phyloP scores from a whole-genome alignment of 2,113 vertebrate genomes.

The Speoplatyrhinus poulsoni region DNA sequence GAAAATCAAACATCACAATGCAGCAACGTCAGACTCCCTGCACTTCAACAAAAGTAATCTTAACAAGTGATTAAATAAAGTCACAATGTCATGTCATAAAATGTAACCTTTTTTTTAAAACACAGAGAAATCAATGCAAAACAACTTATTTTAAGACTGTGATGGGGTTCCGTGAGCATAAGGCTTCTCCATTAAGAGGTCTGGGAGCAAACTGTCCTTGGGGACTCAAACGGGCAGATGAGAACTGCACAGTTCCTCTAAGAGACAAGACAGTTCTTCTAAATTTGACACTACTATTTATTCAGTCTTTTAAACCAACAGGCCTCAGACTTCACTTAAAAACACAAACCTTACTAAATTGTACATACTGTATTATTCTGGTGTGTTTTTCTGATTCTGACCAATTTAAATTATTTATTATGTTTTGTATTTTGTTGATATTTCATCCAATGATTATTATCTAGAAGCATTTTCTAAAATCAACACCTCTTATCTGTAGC shows the following conservation, averaged over 20 bases:
- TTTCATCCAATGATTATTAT: background rate
- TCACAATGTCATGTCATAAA: no score
- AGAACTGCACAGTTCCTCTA: slow-evolving; percentile 34
- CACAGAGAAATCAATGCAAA: slow-evolving; percentile 3
- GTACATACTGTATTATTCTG: background rate
- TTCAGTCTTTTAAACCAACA: no score
- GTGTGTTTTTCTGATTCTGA: background rate
- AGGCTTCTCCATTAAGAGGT: slow-evolving; percentile 53
- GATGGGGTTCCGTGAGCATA: slow-evolving; percentile 33
- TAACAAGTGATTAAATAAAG: background rate
- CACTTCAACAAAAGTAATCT: background rate
- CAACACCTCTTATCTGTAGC: no score
- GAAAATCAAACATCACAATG: slow-evolving; percentile 7
- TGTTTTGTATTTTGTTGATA: background rate
- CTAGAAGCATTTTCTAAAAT: no score
- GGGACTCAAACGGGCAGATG: slow-evolving; percentile 36
- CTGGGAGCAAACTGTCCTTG: slow-evolving; percentile 3
- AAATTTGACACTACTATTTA: no score
- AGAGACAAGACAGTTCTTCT: background rate
- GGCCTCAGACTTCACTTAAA: no score
- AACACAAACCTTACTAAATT: no score
- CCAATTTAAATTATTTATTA: background rate
- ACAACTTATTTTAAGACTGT: slow-evolving; percentile 43
- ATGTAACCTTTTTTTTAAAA: no score
- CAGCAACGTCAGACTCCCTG: background rate